These are phyloP conservation scores for Antrozous pallidus DNA, from an alignment of 2,797 vertebrate species.

Conservation along the genomic window DNA sequence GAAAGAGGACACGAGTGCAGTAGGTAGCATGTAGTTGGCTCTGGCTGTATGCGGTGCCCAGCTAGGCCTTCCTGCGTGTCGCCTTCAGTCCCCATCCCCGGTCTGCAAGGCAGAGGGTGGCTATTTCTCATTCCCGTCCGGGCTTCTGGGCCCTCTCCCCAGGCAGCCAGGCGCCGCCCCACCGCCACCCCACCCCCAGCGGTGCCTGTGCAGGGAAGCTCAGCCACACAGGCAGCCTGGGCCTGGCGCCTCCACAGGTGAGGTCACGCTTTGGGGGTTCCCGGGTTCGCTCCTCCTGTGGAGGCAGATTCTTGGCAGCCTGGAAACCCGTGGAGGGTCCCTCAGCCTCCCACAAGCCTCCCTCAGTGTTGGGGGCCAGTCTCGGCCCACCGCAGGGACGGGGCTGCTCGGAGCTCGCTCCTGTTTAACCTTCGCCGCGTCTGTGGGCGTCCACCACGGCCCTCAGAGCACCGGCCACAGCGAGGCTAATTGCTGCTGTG, in stretches of 20 bases:
- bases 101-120: too few relatives aligned
- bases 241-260: background rate
- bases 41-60: background rate
- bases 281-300: background rate
- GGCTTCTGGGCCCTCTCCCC: too few relatives aligned
- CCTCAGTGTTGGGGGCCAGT: background rate
- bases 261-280: background rate
- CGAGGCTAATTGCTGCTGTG: rapidly evolving
- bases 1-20: too few relatives aligned
- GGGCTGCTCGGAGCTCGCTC: rapidly evolving
- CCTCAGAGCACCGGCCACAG: too few relatives aligned
- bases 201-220: too few relatives aligned
- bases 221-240: background rate
- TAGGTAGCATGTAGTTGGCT: background rate
- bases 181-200: too few relatives aligned
- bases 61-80: background rate
- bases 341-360: background rate
- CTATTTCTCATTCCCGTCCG: too few relatives aligned
- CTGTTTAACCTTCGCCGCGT: background rate
- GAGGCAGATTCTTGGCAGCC: background rate
- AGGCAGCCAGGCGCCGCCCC: too few relatives aligned
- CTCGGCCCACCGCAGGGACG: background rate
- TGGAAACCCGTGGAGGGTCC: background rate
- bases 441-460: too few relatives aligned
- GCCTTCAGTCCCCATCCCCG: too few relatives aligned